Conservation (phyloP, 1,140 invertebrate species). For the Chionoecetes opilio region DNA sequence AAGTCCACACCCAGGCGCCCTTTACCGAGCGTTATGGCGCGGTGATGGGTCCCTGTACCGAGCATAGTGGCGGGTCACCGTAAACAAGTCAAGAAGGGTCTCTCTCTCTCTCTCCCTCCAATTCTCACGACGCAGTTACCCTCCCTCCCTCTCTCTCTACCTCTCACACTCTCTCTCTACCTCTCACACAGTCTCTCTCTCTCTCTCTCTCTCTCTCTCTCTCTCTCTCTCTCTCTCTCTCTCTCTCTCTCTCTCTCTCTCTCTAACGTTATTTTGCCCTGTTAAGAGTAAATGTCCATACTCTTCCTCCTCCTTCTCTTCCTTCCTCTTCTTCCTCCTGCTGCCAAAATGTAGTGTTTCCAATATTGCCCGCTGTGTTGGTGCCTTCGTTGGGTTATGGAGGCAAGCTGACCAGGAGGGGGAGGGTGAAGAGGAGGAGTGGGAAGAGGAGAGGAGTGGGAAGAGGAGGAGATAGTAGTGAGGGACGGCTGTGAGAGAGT, state of each 20-base stretch:
- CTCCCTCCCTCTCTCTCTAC: neutral
- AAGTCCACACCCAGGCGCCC: conserved; percentile 65
- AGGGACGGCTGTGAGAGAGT: neutral
- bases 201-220: conserved; percentile 17
- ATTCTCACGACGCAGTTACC: conserved; percentile 60
- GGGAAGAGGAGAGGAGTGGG: neutral
- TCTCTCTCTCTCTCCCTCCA: conserved; percentile 10
- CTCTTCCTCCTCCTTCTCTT: neutral
- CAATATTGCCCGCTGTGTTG: conserved; percentile 18
- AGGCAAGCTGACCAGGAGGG: neutral
- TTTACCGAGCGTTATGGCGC: conserved; percentile 45
- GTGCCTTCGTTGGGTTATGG: too few species aligned
- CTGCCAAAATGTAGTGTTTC: conserved; percentile 28
- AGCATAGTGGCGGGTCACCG: conserved; percentile 59
- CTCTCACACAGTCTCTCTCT: neutral
- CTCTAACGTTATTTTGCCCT: too few species aligned
- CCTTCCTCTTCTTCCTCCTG: neutral
- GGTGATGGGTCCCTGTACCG: conserved; percentile 16
- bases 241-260: neutral
- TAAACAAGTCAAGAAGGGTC: conserved; percentile 48
- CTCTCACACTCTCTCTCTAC: neutral
- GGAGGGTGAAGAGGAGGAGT: neutral
- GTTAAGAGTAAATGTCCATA: neutral
- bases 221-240: neutral
- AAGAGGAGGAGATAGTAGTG: neutral